Base-by-base conservation (phyloP, 1,140 invertebrate genomes). In the Diorhabda elongata region DNA sequence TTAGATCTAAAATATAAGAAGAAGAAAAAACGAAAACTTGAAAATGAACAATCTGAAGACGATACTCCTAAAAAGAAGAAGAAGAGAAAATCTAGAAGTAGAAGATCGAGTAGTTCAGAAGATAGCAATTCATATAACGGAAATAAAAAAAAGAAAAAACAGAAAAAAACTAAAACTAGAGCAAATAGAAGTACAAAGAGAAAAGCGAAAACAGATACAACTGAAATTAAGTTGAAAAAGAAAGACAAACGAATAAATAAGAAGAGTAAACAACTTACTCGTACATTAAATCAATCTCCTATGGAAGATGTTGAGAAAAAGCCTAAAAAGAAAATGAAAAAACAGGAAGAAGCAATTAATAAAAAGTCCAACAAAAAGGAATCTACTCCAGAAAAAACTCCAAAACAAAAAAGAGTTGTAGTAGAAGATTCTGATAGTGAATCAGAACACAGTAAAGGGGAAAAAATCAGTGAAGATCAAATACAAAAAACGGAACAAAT, bases 121-220 rank as follows among this genome's bases (percentile, higher is more conserved):
- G 60, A 82, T 9, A 73, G 66, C 56, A 66, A 58, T 42, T 72
- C 71, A 67, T 78, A 76, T 9, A 72, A 76, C 61, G 76, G 77
- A n/a, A 70, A 78, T n/a, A 72, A 81, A 58, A 83, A 84, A 44
- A 81, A 81, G 42, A 86, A 84, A 68, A 82, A 75, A 56, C 71
- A 77, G 63, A 78, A 74, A 79, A 76, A 59, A 67, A 69, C 42
- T 74, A 77, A 62, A 79, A 79, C 65, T 73, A 84, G 42, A 85
- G 79, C 44, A 86, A 85, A 71, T 85, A 85, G 74, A 86, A 85
- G 73, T 65, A 69, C 3, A 74, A 75, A 70, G 69, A 73, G 58
- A 69, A 70, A 64, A 68, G 67, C 64, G 11, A 44, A 42, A 6
- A 68, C 57, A 44, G 6, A 44, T 44, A 43, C 58, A 41, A n/a